Evolutionary conservation across 2,113 vertebrate genomes (phyloP).

Genomic region (Phyllostomus hastatus): DNA sequence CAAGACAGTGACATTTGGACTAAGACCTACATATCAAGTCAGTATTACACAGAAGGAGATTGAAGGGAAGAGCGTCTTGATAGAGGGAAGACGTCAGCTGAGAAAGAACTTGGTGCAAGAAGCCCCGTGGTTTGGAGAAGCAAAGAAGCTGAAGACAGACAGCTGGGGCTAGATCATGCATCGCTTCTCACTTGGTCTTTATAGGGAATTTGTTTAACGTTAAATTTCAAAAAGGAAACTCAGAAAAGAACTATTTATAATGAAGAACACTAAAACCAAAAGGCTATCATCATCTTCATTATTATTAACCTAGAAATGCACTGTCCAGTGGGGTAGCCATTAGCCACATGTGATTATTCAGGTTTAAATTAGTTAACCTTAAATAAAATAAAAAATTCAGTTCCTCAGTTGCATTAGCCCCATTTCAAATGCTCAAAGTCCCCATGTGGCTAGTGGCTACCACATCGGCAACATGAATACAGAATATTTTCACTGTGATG

Average conservation of each 20-base stretch:
- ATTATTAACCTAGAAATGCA: background rate
- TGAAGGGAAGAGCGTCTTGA: background rate
- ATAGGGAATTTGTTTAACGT: background rate
- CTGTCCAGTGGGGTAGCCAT: background rate
- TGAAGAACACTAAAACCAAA: background rate
- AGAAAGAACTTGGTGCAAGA: background rate
- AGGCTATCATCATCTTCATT: background rate
- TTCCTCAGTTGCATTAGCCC: background rate
- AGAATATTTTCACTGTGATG: background rate
- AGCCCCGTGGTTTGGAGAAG: background rate
- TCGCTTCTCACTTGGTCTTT: background rate
- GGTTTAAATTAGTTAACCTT: background rate
- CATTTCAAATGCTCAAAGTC: background rate
- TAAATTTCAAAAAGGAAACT: background rate
- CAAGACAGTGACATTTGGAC: background rate
- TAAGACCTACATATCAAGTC: background rate
- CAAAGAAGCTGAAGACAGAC: background rate
- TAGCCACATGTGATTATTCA: background rate
- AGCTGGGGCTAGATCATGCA: background rate
- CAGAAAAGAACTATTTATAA: background rate
- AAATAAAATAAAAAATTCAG: background rate
- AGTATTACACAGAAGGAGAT: background rate
- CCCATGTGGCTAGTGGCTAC: background rate
- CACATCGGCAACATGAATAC: background rate
- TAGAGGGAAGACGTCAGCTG: background rate